Evolutionary conservation across 1,140 invertebrate genomes (phyloP).

Genomic region (Drosophila subpulchrella): DNA sequence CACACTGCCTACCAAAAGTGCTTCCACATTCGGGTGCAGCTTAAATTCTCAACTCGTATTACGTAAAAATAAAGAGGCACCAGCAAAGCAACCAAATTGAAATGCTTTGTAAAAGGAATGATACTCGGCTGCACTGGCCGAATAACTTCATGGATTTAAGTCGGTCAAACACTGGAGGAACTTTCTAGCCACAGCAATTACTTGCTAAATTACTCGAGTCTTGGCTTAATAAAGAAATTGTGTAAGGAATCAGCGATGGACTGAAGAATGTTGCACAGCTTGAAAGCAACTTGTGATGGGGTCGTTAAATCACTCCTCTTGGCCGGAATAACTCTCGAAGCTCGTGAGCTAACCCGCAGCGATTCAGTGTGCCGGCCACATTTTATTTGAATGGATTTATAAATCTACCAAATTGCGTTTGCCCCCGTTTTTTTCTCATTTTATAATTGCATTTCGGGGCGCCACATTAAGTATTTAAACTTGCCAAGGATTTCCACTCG

Average conservation of each 20-base stretch:
- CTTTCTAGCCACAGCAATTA: slow-evolving; percentile 22
- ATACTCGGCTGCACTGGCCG: neutral
- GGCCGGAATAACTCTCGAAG: neutral
- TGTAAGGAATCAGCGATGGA: neutral
- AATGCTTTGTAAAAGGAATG: slow-evolving; percentile 7
- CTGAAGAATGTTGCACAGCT: slow-evolving; percentile 12
- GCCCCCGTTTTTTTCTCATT: slow-evolving; percentile 6
- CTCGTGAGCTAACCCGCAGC: slow-evolving; percentile 8
- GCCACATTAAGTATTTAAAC: slow-evolving; percentile 45
- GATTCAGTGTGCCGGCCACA: slow-evolving; percentile 13
- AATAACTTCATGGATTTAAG: neutral
- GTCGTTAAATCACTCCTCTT: slow-evolving; percentile 10
- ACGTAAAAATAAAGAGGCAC: slow-evolving; percentile 22
- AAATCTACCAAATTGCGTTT: slow-evolving; percentile 55
- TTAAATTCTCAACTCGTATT: slow-evolving; percentile 17
- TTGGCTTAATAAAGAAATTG: slow-evolving; percentile 8
- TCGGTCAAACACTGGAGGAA: neutral
- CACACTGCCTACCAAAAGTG: slow-evolving; percentile 21
- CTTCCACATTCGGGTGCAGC: neutral
- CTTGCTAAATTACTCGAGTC: slow-evolving; percentile 17
- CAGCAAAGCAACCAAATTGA: slow-evolving; percentile 8
- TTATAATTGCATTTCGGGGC: slow-evolving; percentile 42
- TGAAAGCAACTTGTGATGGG: neutral
- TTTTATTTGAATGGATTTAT: slow-evolving; percentile 55
- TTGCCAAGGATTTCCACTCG: neutral